A percentile compares a stretch with the other conserved stretches of the same genome.
phyloP scores from a whole-genome alignment of 2,113 vertebrate species.

The Engraulis encrasicolus region DNA sequence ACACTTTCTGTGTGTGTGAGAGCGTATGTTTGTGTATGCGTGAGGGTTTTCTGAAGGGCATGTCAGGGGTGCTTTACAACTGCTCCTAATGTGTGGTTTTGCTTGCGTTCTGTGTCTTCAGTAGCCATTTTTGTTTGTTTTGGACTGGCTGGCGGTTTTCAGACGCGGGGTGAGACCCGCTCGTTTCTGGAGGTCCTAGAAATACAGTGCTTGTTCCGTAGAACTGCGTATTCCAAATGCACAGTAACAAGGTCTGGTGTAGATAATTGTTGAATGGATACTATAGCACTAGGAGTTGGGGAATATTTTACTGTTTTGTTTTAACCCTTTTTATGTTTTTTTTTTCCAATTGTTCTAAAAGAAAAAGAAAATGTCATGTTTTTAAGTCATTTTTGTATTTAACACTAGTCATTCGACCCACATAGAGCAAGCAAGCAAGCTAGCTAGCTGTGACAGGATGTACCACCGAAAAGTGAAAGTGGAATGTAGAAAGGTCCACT shows the following conservation, averaged over 20 bases:
- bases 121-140: constrained; percentile 10
- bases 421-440: constrained; percentile 8
- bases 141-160: constrained; percentile 45
- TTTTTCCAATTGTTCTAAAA: not conserved
- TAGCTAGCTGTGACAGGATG: not conserved
- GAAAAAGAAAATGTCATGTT: constrained; percentile 11
- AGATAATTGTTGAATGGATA: constrained; percentile 71
- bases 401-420: not conserved
- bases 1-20: constrained; percentile 11
- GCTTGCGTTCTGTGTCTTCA: constrained; percentile 37
- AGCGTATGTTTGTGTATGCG: constrained; percentile 37
- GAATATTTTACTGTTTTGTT: constrained; percentile 36
- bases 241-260: constrained; percentile 68
- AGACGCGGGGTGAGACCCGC: constrained; percentile 44
- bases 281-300: constrained; percentile 62
- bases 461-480: not conserved
- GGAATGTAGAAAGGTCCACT: not conserved
- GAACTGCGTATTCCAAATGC: constrained; percentile 63
- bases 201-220: constrained; percentile 59
- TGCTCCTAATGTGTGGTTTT: constrained; percentile 28
- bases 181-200: constrained; percentile 45
- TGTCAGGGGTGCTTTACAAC: not conserved
- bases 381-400: constrained; percentile 25
- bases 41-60: constrained; percentile 23
- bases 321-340: constrained; percentile 15